These are phyloP conservation scores for Crypturellus tataupa DNA, from an alignment of 2,797 vertebrate species.

Conservation along the genomic window DNA sequence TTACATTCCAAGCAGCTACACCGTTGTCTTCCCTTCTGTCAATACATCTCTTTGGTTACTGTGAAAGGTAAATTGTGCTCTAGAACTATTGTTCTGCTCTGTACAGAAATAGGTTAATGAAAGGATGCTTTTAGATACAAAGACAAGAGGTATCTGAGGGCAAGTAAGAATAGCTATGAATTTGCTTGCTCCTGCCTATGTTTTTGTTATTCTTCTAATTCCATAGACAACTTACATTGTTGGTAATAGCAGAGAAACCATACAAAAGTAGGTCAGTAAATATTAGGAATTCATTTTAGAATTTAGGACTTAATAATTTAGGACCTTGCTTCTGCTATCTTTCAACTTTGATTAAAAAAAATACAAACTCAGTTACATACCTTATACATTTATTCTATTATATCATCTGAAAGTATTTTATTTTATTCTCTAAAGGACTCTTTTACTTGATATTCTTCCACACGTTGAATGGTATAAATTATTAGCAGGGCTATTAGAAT, in stretches of 20 bases:
- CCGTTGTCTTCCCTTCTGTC: slow-evolving; percentile 63
- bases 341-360: background rate
- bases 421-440: background rate
- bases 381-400: background rate
- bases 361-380: background rate
- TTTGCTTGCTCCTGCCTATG: background rate
- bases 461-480: background rate
- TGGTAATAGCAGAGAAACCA: background rate
- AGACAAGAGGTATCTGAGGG: background rate
- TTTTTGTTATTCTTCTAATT: background rate
- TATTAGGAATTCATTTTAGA: background rate
- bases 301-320: background rate
- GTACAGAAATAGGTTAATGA: slow-evolving; percentile 17
- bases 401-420: background rate
- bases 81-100: slow-evolving; percentile 9
- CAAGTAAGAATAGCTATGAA: background rate
- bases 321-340: background rate
- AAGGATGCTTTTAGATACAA: background rate
- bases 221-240: background rate
- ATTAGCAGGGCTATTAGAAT: background rate
- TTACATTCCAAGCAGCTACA: slow-evolving; percentile 22
- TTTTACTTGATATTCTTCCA: background rate
- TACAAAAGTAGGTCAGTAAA: background rate
- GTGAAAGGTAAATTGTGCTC: background rate
- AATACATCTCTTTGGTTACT: background rate